Evolutionary conservation across 1,140 invertebrate species (phyloP).

Genomic region (Andricus grossulariae): DNA sequence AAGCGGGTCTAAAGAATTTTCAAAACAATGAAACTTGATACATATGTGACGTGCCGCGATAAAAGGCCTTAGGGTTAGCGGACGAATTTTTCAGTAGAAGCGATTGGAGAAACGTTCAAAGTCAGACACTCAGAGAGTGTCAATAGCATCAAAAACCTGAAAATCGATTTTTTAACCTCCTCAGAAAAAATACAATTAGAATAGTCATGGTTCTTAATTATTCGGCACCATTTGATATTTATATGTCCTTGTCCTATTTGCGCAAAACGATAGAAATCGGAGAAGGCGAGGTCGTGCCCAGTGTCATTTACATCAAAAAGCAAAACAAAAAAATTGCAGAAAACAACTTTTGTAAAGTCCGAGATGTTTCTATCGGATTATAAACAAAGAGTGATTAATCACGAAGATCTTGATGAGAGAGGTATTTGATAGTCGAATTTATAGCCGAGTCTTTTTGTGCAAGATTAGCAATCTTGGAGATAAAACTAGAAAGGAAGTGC

Average conservation of each 20-base stretch:
- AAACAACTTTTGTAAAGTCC: too few species aligned
- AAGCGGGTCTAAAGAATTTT: not conserved
- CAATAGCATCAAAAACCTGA: too few species aligned
- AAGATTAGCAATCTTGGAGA: conserved; percentile 4
- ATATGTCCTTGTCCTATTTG: not conserved
- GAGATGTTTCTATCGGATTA: not conserved
- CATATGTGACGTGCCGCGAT: too few species aligned
- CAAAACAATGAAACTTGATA: conserved; percentile 13
- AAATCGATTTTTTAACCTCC: too few species aligned
- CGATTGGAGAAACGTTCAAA: too few species aligned
- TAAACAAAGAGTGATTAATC: conserved; percentile 11
- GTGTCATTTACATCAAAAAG: too few species aligned
- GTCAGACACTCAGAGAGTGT: too few species aligned
- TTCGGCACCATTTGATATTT: not conserved
- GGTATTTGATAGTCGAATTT: not conserved
- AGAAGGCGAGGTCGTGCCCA: not conserved
- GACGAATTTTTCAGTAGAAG: too few species aligned
- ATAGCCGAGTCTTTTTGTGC: not conserved
- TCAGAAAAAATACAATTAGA: not conserved
- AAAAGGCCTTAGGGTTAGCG: too few species aligned
- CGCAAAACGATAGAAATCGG: not conserved
- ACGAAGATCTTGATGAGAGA: conserved; percentile 10
- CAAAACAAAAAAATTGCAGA: too few species aligned
- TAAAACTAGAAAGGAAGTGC: not conserved
- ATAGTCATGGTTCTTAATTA: not conserved